phyloP scores from a whole-genome alignment of 2,888 invertebrate genomes.

The Ernsta delagoae region DNA sequence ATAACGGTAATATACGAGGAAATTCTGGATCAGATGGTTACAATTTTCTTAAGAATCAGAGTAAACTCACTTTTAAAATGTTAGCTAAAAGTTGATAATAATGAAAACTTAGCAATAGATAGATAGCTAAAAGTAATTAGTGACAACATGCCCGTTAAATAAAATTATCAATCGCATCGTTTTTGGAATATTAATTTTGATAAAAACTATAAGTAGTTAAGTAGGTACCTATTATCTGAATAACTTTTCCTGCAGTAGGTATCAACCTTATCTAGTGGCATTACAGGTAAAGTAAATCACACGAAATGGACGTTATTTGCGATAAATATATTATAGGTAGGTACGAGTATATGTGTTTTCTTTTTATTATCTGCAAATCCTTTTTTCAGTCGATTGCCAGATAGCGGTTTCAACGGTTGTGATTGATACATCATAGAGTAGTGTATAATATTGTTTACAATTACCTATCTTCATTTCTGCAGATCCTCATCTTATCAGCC shows the following conservation, averaged over 20 bases:
- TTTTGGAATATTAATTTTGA: constrained; percentile 8
- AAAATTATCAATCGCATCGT: constrained; percentile 3
- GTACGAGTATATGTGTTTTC: constrained; percentile 61
- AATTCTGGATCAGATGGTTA: neutral
- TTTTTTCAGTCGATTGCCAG: constrained; percentile 78
- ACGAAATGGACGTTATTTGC: constrained; percentile 72
- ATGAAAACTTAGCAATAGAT: too few species aligned
- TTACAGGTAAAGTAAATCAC: constrained; percentile 63
- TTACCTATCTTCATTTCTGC: constrained; percentile 44
- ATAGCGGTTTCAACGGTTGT: constrained; percentile 73
- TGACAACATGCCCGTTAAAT: constrained; percentile 1
- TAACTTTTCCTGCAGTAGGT: constrained; percentile 50
- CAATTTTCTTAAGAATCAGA: neutral
- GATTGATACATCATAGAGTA: constrained; percentile 49
- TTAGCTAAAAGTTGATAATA: too few species aligned
- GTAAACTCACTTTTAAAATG: neutral
- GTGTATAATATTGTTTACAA: constrained; percentile 33
- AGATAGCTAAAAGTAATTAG: neutral
- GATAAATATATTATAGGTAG: constrained; percentile 64
- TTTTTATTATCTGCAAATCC: constrained; percentile 73
- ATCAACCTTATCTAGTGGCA: constrained; percentile 66
- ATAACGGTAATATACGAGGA: constrained; percentile 4
- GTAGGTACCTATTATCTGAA: constrained; percentile 48
- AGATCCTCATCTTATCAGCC: constrained; percentile 55
- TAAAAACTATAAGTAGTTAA: constrained; percentile 9